Base-by-base conservation (phyloP, 2,113 vertebrate genomes). In the Scatophagus argus region DNA sequence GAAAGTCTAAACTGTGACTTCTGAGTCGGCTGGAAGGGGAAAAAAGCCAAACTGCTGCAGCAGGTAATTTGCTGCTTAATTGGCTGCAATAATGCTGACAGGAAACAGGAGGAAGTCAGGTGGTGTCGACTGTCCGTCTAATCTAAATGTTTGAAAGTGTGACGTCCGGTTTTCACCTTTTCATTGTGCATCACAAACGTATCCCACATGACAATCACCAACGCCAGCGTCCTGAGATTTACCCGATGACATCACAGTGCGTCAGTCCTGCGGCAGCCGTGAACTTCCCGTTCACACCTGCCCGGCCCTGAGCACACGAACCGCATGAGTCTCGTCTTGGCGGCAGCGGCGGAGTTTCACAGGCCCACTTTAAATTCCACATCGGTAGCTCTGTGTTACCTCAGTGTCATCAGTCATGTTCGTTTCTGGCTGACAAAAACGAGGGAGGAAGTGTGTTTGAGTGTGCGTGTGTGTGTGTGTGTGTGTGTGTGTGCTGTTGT, bases 321-420 rank as follows among this genome's bases (percentile, higher is more conserved):
- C n/a, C 6, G 43, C 41, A 25, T 58, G 74, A 69, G 68, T 36
- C 31, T 46, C 2, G 74, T 77, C 62, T 82, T 32, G 54, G 67
- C 32, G 21, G 71, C 6, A 25, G 78, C 62, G 79, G 88, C 52
- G 9, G 71, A 74, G 63, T 87, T 90, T 91, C 73, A 74, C 86
- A 66, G 65, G 3, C 23, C 47, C 12, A 3, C 55, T 81, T 82
- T 43, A 88, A 61, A 91, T 91, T 90, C 83, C 82, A 73, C 82
- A 29, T 44, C 14, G 27, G 73, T 44, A 58, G 66, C 70, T 0
- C 64, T 8, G 64, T 11, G 80, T 51, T 66, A 41, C 71, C 76
- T 80, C 73, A 10, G 65, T 25, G 75, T 63, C 86, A 82, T 85
- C 84, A 67, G 71, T 84, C 84, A 86, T 74, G 77, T 71, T 70